A percentile compares a stretch with the other conserved stretches of the same genome.
Conservation (phyloP, 2,888 invertebrate genomes). For the Amitus sp. region DNA sequence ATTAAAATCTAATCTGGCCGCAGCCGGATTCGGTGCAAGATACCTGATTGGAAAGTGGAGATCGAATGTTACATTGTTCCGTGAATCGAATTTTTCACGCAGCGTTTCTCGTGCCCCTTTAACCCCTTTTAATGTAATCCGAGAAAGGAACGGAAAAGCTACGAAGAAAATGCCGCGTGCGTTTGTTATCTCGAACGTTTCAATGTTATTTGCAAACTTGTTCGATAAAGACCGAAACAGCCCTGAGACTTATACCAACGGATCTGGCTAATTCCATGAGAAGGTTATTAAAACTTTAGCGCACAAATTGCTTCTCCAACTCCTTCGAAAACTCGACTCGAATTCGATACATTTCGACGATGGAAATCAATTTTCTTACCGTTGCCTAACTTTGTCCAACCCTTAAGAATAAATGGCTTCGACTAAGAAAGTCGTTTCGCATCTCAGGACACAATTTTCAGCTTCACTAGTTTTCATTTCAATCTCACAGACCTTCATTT, state of each 20-base stretch:
- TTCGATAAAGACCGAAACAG: neutral
- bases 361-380: too few species aligned
- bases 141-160: too few species aligned
- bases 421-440: too few species aligned
- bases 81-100: conserved; percentile 12
- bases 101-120: neutral
- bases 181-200: neutral
- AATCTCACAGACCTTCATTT: too few species aligned
- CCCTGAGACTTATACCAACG: neutral
- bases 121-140: neutral
- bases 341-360: too few species aligned
- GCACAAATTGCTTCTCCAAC: too few species aligned
- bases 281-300: conserved; percentile 34
- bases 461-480: too few species aligned
- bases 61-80: conserved; percentile 21
- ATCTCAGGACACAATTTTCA: too few species aligned
- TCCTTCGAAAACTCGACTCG: too few species aligned
- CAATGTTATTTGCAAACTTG: neutral
- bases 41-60: conserved; percentile 23
- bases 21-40: conserved; percentile 34
- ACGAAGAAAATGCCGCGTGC: too few species aligned
- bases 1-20: conserved; percentile 62
- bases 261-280: conserved; percentile 30
- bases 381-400: too few species aligned
- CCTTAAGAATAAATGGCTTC: too few species aligned